Conservation (phyloP, 2,113 vertebrate genomes). For the Scalopus aquaticus region DNA sequence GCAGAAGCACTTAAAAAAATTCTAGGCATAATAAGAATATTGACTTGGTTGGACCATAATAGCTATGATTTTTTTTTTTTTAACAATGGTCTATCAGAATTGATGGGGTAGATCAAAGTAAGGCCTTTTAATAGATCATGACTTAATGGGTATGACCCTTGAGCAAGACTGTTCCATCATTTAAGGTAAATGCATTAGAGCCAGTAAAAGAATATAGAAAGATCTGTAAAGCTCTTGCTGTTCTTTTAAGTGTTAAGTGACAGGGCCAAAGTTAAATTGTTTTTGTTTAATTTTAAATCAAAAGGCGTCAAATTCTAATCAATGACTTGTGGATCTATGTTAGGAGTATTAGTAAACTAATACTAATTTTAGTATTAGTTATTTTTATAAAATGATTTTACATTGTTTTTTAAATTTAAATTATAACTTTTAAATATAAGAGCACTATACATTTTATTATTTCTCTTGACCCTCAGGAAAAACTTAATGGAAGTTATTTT, state of each 20-base stretch:
- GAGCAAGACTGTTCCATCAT: not conserved
- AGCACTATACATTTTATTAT: not conserved
- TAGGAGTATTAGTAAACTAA: not conserved
- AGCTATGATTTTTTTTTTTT: not conserved
- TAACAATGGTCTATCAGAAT: not conserved
- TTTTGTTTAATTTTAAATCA: constrained; percentile 43
- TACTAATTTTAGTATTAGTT: too few relatives aligned
- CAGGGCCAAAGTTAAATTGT: not conserved
- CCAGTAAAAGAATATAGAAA: not conserved
- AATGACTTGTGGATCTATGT: constrained; percentile 10
- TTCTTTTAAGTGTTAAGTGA: not conserved
- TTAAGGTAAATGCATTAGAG: not conserved
- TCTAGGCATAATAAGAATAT: not conserved
- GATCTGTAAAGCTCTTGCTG: not conserved
- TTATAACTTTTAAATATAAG: constrained; percentile 37
- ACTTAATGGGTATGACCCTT: not conserved
- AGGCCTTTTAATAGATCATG: not conserved
- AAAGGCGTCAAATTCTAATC: constrained; percentile 3
- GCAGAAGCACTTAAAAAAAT: not conserved
- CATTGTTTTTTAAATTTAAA: not conserved
- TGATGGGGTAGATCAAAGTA: not conserved
- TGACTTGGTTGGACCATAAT: not conserved
- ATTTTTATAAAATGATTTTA: not conserved
- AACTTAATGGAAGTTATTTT: not conserved
- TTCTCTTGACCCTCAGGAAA: not conserved